phyloP scores from a whole-genome alignment of 2,888 invertebrate genomes.

The Auanema freiburgensis region DNA sequence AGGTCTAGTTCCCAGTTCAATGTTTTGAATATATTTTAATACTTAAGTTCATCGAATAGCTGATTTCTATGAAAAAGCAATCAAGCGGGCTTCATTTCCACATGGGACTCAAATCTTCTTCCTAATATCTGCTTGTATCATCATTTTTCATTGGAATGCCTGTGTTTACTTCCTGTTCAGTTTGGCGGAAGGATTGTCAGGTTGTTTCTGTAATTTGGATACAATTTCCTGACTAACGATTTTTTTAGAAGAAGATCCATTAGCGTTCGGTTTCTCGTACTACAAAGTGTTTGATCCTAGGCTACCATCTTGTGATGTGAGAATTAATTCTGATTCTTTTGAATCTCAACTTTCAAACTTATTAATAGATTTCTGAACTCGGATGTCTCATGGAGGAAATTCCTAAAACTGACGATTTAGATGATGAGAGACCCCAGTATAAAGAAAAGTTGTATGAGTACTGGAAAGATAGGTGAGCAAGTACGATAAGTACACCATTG shows the following conservation, averaged over 20 bases:
- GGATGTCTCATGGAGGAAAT: constrained; percentile 19
- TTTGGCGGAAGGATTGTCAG: constrained; percentile 46
- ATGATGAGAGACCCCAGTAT: constrained; percentile 34
- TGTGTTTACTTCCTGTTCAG: constrained; percentile 60
- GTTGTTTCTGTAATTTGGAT: constrained; percentile 21
- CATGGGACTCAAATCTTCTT: constrained; percentile 53
- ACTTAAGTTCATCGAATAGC: constrained; percentile 34
- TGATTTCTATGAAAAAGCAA: constrained; percentile 35
- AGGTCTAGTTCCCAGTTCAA: constrained; percentile 21
- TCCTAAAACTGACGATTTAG: constrained; percentile 27
- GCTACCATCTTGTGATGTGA: constrained; percentile 46
- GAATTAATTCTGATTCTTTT: too few relatives aligned
- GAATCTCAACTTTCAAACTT: background rate
- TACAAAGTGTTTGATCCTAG: constrained; percentile 56
- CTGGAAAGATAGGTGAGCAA: constrained; percentile 34
- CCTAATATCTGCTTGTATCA: constrained; percentile 34
- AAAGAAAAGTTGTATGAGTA: constrained; percentile 30
- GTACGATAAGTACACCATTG: background rate
- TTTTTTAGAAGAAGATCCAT: constrained; percentile 44
- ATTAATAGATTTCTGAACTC: background rate
- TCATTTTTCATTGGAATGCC: constrained; percentile 56
- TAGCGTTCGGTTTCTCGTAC: constrained; percentile 52
- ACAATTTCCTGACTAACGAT: too few relatives aligned
- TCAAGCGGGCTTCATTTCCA: constrained; percentile 34
- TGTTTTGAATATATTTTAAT: constrained; percentile 1